phyloP scores from a whole-genome alignment of 1,140 invertebrate genomes.

The Conus ventricosus region DNA sequence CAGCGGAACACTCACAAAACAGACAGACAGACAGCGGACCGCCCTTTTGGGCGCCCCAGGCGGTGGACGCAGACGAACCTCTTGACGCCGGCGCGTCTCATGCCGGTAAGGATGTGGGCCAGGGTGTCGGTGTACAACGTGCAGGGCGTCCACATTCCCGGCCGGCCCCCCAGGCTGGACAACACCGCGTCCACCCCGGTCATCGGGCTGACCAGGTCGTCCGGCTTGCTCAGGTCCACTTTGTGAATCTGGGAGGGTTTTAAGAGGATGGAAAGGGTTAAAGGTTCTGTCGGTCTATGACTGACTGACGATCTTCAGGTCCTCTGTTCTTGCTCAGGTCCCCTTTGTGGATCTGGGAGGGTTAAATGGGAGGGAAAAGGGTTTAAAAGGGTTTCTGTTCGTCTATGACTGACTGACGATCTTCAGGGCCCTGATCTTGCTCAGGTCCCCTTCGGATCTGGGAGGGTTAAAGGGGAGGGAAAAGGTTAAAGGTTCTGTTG shows the following conservation, averaged over 20 bases:
- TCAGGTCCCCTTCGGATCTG: too few relatives aligned
- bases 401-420: too few relatives aligned
- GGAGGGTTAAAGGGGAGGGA: background rate
- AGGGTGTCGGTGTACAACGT: conserved; percentile 51
- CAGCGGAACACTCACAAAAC: too few relatives aligned
- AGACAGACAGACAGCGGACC: background rate
- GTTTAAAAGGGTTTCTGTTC: too few relatives aligned
- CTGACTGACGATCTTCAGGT: too few relatives aligned
- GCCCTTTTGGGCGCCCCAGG: conserved; percentile 61
- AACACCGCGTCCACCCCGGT: conserved; percentile 51
- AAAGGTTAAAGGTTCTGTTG: background rate
- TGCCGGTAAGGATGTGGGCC: conserved; percentile 43
- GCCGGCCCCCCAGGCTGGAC: conserved; percentile 50
- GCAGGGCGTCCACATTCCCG: conserved; percentile 44
- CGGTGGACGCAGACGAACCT: conserved; percentile 49
- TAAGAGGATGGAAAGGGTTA: background rate
- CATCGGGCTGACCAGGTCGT: conserved; percentile 42
- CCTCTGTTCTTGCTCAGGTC: background rate
- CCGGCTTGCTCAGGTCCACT: conserved; percentile 44
- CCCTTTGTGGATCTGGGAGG: conserved; percentile 1
- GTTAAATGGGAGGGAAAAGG: too few relatives aligned
- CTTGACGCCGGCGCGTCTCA: conserved; percentile 48
- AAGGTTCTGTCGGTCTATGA: too few relatives aligned
- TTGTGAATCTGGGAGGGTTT: conserved; percentile 45
- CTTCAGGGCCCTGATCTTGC: too few relatives aligned